Evolutionary conservation across 2,888 invertebrate species (phyloP).

Genomic region (Geophilus truncorum): DNA sequence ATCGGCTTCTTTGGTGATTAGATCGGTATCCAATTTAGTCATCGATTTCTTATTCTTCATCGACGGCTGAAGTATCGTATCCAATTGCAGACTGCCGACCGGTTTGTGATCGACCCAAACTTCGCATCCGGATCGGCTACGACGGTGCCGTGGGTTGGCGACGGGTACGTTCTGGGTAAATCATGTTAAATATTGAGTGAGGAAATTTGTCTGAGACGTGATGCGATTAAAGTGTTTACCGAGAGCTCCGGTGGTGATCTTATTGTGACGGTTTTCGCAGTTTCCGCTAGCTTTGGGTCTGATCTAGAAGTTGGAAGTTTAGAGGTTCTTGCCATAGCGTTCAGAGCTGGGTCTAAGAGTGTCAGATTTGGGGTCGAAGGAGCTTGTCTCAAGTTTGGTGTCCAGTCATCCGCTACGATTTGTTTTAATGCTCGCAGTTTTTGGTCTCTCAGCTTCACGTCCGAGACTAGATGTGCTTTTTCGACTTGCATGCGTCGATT

Average conservation of each 20-base stretch:
- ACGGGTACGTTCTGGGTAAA: constrained; percentile 59
- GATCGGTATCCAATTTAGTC: constrained; percentile 69
- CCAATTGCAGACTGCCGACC: constrained; percentile 64
- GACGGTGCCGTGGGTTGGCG: constrained; percentile 66
- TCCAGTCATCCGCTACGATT: constrained; percentile 54
- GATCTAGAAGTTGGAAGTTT: not conserved
- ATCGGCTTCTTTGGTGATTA: constrained; percentile 56
- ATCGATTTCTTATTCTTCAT: constrained; percentile 77
- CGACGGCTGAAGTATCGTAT: constrained; percentile 79
- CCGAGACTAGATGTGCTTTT: constrained; percentile 41
- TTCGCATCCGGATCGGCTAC: constrained; percentile 72
- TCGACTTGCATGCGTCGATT: not conserved
- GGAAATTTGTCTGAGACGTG: not conserved
- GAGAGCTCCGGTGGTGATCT: not conserved
- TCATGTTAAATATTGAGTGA: not conserved
- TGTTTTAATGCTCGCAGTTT: constrained; percentile 59
- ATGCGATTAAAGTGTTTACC: not conserved
- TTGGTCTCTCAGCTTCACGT: constrained; percentile 59
- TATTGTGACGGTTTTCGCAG: constrained; percentile 38
- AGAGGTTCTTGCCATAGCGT: too few species aligned
- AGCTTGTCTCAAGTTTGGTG: constrained; percentile 21
- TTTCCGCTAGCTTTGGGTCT: constrained; percentile 36
- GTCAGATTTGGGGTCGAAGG: too few species aligned
- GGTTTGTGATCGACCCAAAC: constrained; percentile 88
- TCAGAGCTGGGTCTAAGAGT: too few species aligned